Conservation (phyloP, 2,888 invertebrate genomes). For the Theretra japonica region DNA sequence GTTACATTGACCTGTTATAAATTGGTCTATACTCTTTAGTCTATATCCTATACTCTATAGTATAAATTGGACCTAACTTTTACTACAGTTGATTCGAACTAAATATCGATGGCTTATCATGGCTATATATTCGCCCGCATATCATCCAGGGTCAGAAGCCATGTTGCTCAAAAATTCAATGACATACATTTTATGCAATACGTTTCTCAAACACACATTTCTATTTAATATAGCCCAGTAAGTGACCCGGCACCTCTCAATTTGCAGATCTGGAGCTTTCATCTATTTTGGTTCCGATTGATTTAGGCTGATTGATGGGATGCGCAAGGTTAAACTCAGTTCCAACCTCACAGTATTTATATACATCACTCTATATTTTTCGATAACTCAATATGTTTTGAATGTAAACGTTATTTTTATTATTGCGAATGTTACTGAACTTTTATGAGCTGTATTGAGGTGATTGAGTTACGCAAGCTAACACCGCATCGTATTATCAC, state of each 20-base stretch:
- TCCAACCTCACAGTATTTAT: conserved; percentile 20
- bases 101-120: too few relatives aligned
- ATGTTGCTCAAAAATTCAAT: neutral
- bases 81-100: too few relatives aligned
- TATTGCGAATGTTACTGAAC: neutral
- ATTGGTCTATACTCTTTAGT: too few relatives aligned
- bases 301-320: conserved; percentile 53
- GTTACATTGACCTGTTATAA: too few relatives aligned
- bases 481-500: neutral
- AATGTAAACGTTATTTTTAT: conserved; percentile 4
- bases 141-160: neutral
- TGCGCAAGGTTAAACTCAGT: conserved; percentile 47
- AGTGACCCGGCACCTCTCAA: conserved; percentile 47
- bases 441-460: neutral
- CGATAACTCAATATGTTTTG: conserved; percentile 6
- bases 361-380: conserved; percentile 7
- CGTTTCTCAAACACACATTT: neutral
- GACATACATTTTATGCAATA: neutral
- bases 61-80: too few relatives aligned
- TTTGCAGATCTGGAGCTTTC: conserved; percentile 52
- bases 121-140: neutral
- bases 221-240: conserved; percentile 39
- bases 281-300: conserved; percentile 69
- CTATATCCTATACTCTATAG: too few relatives aligned
- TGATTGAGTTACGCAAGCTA: neutral